Percentiles rank a stretch among this genome's conserved stretches.
These are phyloP conservation scores for Actenoides hombroni DNA, from an alignment of 2,113 vertebrate genomes.

Conservation along the genomic window DNA sequence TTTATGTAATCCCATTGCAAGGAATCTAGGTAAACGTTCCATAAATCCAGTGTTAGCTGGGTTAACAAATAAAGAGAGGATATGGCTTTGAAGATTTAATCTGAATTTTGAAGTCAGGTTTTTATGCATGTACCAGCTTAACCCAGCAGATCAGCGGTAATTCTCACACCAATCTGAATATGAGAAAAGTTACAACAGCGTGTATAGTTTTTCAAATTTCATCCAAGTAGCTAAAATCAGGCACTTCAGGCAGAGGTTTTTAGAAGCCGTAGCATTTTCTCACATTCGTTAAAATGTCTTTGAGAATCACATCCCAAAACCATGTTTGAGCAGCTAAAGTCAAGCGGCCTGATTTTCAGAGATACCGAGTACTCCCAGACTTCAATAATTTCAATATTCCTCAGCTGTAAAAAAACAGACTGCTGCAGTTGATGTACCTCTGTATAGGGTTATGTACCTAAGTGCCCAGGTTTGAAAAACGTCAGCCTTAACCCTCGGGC, in stretches of 20 bases:
- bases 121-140: not conserved
- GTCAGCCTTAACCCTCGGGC: not conserved
- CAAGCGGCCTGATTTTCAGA: not conserved
- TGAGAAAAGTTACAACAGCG: not conserved
- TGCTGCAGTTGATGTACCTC: not conserved
- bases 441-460: not conserved
- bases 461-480: not conserved
- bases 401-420: not conserved
- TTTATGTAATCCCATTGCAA: not conserved
- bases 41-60: not conserved
- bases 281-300: not conserved
- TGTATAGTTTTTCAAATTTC: not conserved
- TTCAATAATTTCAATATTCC: not conserved
- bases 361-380: not conserved
- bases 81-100: not conserved
- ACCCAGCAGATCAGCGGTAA: not conserved
- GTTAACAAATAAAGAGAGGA: not conserved
- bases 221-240: not conserved
- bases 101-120: not conserved
- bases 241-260: not conserved
- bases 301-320: not conserved
- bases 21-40: not conserved
- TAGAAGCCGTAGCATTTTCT: not conserved
- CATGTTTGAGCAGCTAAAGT: not conserved
- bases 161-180: not conserved